Evolutionary conservation across 2,888 invertebrate species (phyloP).

Genomic region (Stictocephala bisonia): DNA sequence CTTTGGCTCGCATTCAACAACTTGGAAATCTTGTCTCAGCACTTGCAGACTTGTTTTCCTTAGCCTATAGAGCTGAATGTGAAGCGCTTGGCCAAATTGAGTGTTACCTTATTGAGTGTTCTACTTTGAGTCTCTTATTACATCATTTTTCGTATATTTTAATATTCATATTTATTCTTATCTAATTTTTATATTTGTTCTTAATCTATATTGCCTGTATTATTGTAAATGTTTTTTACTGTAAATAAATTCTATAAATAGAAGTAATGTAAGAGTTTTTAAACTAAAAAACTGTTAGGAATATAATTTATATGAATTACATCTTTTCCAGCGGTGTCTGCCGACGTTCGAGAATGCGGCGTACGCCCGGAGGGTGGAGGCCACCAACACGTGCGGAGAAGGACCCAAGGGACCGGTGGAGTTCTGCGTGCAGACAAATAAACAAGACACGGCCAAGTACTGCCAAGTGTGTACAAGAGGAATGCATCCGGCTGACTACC

Average conservation of each 20-base stretch:
- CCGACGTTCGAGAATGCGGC: slow-evolving; percentile 98
- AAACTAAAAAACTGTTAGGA: background rate
- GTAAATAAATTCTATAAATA: background rate
- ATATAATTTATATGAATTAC: background rate
- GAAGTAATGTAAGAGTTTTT: background rate
- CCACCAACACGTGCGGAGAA: slow-evolving; percentile 96
- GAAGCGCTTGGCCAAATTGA: too few species aligned
- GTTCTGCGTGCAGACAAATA: slow-evolving; percentile 93
- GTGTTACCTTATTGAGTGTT: too few species aligned
- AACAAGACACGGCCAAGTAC: slow-evolving; percentile 64
- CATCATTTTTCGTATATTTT: too few species aligned
- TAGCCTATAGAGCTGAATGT: too few species aligned
- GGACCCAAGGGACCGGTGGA: slow-evolving; percentile 72
- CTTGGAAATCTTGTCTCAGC: too few species aligned
- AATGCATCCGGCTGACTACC: slow-evolving; percentile 77
- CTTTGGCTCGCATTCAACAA: too few species aligned
- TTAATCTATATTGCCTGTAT: too few species aligned
- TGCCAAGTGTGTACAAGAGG: slow-evolving; percentile 75
- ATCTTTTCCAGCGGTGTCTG: slow-evolving; percentile 82
- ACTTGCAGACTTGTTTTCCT: too few species aligned
- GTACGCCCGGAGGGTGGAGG: slow-evolving; percentile 87
- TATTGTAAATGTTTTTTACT: too few species aligned
- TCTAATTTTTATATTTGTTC: too few species aligned
- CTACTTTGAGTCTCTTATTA: too few species aligned
- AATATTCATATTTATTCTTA: too few species aligned